These are phyloP conservation scores for Eucera pruinosa DNA, from an alignment of 2,888 invertebrate genomes.

Conservation along the genomic window DNA sequence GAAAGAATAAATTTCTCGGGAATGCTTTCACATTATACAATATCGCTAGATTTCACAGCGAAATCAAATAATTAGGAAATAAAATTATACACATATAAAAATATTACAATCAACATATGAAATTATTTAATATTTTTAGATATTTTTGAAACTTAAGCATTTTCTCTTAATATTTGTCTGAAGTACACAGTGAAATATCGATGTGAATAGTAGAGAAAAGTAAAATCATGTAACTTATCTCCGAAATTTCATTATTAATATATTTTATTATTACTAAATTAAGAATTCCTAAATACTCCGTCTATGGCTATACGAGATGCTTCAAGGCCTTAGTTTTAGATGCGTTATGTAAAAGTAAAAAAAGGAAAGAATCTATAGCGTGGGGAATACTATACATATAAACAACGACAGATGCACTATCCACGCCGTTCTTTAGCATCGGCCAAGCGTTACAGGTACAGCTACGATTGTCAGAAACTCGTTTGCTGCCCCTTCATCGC, in stretches of 20 bases:
- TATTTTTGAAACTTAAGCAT: background rate
- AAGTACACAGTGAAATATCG: background rate
- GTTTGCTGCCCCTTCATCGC: slow-evolving; percentile 52
- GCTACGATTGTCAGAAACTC: slow-evolving; percentile 54
- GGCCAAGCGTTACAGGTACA: slow-evolving; percentile 56
- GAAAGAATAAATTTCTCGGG: slow-evolving; percentile 30
- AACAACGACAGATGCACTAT: slow-evolving; percentile 52
- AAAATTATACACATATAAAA: background rate
- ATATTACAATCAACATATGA: background rate
- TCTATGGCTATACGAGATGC: slow-evolving; percentile 7
- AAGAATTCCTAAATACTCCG: no score
- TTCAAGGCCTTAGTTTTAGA: slow-evolving; percentile 44
- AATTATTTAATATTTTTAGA: background rate
- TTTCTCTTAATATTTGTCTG: background rate
- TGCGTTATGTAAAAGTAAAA: slow-evolving; percentile 28
- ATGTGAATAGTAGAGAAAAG: no score
- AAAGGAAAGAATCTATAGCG: slow-evolving; percentile 19
- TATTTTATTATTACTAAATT: no score
- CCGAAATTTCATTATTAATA: no score
- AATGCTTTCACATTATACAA: slow-evolving; percentile 18
- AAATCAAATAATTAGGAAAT: background rate
- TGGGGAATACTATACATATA: slow-evolving; percentile 40
- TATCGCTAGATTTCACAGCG: no score
- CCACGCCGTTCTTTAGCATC: slow-evolving; percentile 41
- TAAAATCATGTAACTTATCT: no score